These are phyloP conservation scores for Digitonthophagus gazella DNA, from an alignment of 2,888 invertebrate species.

Conservation along the genomic window DNA sequence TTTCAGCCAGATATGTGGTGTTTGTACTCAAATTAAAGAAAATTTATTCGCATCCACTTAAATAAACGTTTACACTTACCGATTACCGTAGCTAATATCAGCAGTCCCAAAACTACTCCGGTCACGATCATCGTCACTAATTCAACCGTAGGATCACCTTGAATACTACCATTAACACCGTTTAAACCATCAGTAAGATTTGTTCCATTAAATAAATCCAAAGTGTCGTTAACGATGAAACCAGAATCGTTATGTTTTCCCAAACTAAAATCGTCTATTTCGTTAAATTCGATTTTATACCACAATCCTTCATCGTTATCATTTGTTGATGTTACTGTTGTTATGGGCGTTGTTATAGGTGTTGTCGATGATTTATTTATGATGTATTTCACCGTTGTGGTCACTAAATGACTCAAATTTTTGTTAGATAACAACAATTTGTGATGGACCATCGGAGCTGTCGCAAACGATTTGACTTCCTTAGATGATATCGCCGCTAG, in stretches of 20 bases:
- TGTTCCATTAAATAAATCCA: slow-evolving; percentile 25
- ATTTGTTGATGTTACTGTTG: slow-evolving; percentile 29
- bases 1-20: no score
- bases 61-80: slow-evolving; percentile 50
- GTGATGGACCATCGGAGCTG: slow-evolving; percentile 23
- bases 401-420: neutral
- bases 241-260: slow-evolving; percentile 26
- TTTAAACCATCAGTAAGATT: slow-evolving; percentile 24
- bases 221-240: slow-evolving; percentile 24
- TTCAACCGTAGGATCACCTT: slow-evolving; percentile 55
- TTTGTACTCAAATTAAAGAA: no score
- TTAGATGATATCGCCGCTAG: slow-evolving; percentile 39
- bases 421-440: slow-evolving; percentile 4
- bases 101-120: slow-evolving; percentile 59
- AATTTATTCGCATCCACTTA: neutral
- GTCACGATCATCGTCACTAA: slow-evolving; percentile 63
- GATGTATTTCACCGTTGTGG: slow-evolving; percentile 27
- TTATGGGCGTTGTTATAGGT: no score
- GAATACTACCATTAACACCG: slow-evolving; percentile 35
- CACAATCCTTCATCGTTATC: slow-evolving; percentile 37
- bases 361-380: slow-evolving; percentile 21
- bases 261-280: slow-evolving; percentile 18
- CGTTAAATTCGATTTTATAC: slow-evolving; percentile 37
- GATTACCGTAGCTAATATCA: slow-evolving; percentile 63
- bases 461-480: slow-evolving; percentile 33